These are phyloP conservation scores for Hestina assimilis DNA, from an alignment of 1,140 invertebrate genomes.

Conservation along the genomic window DNA sequence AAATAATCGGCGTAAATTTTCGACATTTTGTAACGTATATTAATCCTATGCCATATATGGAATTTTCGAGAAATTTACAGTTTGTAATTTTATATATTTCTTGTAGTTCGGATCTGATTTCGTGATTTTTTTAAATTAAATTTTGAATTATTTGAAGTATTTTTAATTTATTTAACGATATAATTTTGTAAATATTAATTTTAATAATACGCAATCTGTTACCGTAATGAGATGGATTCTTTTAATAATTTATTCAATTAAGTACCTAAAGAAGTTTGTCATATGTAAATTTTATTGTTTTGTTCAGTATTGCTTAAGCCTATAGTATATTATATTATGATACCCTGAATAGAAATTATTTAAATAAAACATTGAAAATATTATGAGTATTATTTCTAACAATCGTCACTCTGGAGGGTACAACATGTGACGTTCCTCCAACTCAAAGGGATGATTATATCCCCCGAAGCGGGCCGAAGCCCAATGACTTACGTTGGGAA, in stretches of 20 bases:
- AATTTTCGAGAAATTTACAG: constrained; percentile 46
- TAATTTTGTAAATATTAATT: constrained; percentile 34
- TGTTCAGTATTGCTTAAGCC: constrained; percentile 70
- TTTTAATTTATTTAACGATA: constrained; percentile 6
- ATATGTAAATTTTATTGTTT: constrained; percentile 74
- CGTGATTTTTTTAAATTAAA: neutral
- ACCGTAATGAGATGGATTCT: constrained; percentile 44
- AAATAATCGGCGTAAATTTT: constrained; percentile 27
- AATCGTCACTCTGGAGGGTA: too few relatives aligned
- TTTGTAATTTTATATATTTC: constrained; percentile 37
- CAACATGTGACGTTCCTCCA: too few relatives aligned
- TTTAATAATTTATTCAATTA: constrained; percentile 58
- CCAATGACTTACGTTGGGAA: too few relatives aligned
- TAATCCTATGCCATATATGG: constrained; percentile 30
- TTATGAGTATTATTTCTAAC: constrained; percentile 24
- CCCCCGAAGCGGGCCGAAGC: too few relatives aligned
- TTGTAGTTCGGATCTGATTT: constrained; percentile 26
- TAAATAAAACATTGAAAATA: constrained; percentile 53
- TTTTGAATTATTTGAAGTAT: neutral
- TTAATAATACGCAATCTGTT: constrained; percentile 55
- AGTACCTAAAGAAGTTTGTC: constrained; percentile 54
- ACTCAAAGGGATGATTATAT: too few relatives aligned
- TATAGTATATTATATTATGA: constrained; percentile 63
- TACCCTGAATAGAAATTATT: constrained; percentile 59
- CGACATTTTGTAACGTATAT: constrained; percentile 31